A percentile compares a stretch with the other conserved stretches of the same genome.
phyloP scores from a whole-genome alignment of 2,113 vertebrate species.

The Lasiurus cinereus region DNA sequence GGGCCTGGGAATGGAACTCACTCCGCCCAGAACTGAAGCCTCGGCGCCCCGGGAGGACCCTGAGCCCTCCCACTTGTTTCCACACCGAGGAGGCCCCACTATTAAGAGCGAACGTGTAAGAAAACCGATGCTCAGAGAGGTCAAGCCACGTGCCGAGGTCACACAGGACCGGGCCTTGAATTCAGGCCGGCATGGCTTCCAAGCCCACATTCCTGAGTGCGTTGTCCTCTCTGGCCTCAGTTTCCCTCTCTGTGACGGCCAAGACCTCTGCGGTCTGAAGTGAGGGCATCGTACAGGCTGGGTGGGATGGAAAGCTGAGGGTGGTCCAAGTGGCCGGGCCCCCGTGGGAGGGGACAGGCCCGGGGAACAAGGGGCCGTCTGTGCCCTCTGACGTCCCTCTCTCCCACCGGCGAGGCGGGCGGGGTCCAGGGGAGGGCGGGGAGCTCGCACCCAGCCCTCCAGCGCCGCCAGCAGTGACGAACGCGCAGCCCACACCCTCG shows the following conservation, averaged over 20 bases:
- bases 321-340: background rate
- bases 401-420: conserved; percentile 14
- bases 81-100: background rate
- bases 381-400: conserved; percentile 40
- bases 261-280: background rate
- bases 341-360: background rate
- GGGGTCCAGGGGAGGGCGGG: background rate
- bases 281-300: background rate
- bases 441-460: background rate
- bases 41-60: background rate
- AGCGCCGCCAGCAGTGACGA: conserved; percentile 34
- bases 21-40: background rate
- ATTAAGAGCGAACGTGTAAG: background rate
- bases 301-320: conserved; percentile 8
- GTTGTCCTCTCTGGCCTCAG: background rate
- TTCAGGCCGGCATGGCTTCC: background rate
- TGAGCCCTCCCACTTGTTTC: background rate
- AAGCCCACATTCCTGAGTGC: background rate
- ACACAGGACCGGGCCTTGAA: background rate
- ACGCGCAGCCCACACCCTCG: conserved; percentile 59
- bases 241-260: background rate
- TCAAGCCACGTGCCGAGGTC: background rate
- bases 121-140: background rate
- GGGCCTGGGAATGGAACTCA: background rate
- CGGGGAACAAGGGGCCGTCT: conserved; percentile 32